These are phyloP conservation scores for Drosophila subobscura DNA, from an alignment of 1,140 invertebrate species.

Conservation along the genomic window DNA sequence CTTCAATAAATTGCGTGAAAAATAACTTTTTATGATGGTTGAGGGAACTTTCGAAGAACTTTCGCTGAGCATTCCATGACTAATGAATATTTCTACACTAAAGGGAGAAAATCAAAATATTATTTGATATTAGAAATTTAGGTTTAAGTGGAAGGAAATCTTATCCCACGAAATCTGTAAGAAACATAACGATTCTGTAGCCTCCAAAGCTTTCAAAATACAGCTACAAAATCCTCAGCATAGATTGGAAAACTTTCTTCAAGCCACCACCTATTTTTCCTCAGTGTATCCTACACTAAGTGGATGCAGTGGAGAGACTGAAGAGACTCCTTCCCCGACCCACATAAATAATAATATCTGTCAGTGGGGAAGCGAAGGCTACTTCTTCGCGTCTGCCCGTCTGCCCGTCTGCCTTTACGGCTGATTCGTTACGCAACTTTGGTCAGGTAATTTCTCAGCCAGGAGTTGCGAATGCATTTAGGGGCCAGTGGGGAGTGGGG, in stretches of 20 bases:
- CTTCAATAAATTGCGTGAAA: conserved; percentile 16
- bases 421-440: conserved; percentile 74
- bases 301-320: too few relatives aligned
- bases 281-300: too few relatives aligned
- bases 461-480: neutral
- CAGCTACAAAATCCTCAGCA: too few relatives aligned
- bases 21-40: conserved; percentile 2
- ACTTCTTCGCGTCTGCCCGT: conserved; percentile 63
- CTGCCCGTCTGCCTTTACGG: conserved; percentile 42
- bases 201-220: too few relatives aligned
- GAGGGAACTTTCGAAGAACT: neutral
- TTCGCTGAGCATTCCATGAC: neutral
- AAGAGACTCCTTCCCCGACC: too few relatives aligned
- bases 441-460: conserved; percentile 59
- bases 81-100: conserved; percentile 1
- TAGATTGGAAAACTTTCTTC: too few relatives aligned
- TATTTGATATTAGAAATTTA: too few relatives aligned
- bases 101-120: neutral
- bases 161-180: too few relatives aligned
- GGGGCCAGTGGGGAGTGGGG: neutral
- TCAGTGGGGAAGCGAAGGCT: conserved; percentile 41
- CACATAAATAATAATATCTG: conserved; percentile 75
- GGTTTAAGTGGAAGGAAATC: too few relatives aligned
- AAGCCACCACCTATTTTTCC: too few relatives aligned
- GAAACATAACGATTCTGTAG: too few relatives aligned